Evolutionary conservation across 2,113 vertebrate species (phyloP), one percentile per base, ranked within the genome.

Genomic region (Oreochromis niloticus): DNA sequence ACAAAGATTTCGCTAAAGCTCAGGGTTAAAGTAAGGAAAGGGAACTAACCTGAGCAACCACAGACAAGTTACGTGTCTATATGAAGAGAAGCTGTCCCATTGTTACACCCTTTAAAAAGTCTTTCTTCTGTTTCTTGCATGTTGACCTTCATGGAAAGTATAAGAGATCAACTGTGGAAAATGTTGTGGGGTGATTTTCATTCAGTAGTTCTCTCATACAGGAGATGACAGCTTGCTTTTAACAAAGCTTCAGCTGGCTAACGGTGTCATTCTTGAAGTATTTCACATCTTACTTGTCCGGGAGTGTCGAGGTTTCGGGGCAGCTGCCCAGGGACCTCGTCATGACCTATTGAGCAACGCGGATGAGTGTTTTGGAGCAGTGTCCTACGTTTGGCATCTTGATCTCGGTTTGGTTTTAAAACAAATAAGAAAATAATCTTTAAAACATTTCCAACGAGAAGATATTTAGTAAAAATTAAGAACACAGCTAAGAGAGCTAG

Each of bases 221-320:
- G 52, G 84, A 85, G 92, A 92, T 90, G 90, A 93, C 90, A 92
- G 71, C 54, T 71, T 56, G 57, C 80, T 61, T 86, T 87, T 78
- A 82, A 90, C 92, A 93, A 91, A 88, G 89, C 84, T 86, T 84
- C 75, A 82, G 66, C 55, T 89, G 88, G 85, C 85, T 56, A 85
- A 88, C 81, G 83, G 85, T 90, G 57, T 91, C 87, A 92, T 92
- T 89, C 84, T 90, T 54, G 1, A 86, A 92, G 86, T n/a, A 89
- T 87, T 92, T 89, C 39, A 87, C 81, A 59, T 92, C 87, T 84
- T 48, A 57, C 83, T 92, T 54, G 73, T 84, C 46, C 3, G 13
- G 14, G 52, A 78, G 87, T 52, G 90, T 81, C 24, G 24, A 85
- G 59, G 80, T 63, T 86, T 85, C 6, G 1, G 89, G 87, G 85